Conservation (phyloP, 2,113 vertebrate genomes). For the Gadus macrocephalus region DNA sequence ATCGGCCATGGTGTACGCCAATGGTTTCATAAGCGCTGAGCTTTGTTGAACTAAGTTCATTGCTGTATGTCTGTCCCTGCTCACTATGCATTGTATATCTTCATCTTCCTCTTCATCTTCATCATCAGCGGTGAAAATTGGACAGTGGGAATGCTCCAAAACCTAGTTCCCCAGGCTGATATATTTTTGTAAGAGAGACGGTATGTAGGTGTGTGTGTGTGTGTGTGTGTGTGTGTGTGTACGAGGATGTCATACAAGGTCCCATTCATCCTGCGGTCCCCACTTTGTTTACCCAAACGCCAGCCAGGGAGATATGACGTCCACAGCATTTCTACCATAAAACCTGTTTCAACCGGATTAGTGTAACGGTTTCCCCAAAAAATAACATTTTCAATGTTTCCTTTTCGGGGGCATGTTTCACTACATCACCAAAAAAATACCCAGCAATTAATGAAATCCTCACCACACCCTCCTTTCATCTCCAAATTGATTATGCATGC, state of each 20-base stretch:
- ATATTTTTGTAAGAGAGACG: conserved; percentile 33
- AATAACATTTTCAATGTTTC: not conserved
- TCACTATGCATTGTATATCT: not conserved
- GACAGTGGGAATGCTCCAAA: not conserved
- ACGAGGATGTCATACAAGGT: conserved; percentile 57
- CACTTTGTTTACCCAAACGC: conserved; percentile 49
- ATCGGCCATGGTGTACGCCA: too few species aligned
- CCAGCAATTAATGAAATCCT: not conserved
- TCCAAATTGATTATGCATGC: not conserved
- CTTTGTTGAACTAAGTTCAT: not conserved
- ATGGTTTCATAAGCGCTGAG: too few species aligned
- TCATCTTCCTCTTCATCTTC: conserved; percentile 7
- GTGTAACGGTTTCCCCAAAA: not conserved
- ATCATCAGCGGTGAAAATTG: not conserved
- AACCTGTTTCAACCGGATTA: conserved; percentile 26
- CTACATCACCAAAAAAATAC: not conserved
- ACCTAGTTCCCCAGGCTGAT: conserved; percentile 24
- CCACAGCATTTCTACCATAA: conserved; percentile 40
- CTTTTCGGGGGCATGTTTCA: conserved; percentile 6
- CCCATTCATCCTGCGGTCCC: conserved; percentile 58
- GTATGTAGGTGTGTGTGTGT: conserved; percentile 32
- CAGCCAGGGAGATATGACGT: conserved; percentile 52
- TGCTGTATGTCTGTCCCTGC: not conserved
- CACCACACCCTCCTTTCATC: not conserved
- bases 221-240: conserved; percentile 17